These are phyloP conservation scores for Stichodactyla mertensii DNA, from an alignment of 64 coral and sea anemone species.

Conservation along the genomic window DNA sequence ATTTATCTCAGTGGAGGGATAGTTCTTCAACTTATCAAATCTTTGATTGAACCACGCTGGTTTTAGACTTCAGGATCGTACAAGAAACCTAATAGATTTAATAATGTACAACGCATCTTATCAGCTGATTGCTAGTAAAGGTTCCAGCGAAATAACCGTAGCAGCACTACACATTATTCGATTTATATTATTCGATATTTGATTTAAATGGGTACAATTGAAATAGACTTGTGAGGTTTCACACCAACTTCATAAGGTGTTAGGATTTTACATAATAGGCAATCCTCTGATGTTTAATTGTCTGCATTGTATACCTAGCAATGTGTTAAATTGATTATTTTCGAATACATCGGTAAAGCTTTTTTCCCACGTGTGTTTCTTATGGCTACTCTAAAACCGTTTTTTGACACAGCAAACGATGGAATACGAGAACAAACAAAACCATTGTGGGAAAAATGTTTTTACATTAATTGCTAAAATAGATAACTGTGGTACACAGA, in stretches of 20 bases:
- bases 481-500: not conserved
- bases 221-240: not conserved
- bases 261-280: not conserved
- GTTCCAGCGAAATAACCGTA: not conserved
- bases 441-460: not conserved
- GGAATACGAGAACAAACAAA: not conserved
- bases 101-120: not conserved
- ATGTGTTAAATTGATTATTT: not conserved
- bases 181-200: not conserved
- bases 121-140: not conserved
- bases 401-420: not conserved
- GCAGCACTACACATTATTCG: not conserved
- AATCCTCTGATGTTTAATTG: not conserved
- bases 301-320: not conserved
- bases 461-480: not conserved
- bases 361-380: not conserved
- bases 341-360: not conserved
- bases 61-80: not conserved
- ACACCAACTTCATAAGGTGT: not conserved
- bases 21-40: not conserved
- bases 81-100: not conserved
- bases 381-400: not conserved
- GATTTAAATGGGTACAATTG: not conserved
- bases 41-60: not conserved
- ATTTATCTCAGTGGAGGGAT: not conserved